Conservation (phyloP, 2,888 invertebrate genomes). For the Pandemis corylana region DNA sequence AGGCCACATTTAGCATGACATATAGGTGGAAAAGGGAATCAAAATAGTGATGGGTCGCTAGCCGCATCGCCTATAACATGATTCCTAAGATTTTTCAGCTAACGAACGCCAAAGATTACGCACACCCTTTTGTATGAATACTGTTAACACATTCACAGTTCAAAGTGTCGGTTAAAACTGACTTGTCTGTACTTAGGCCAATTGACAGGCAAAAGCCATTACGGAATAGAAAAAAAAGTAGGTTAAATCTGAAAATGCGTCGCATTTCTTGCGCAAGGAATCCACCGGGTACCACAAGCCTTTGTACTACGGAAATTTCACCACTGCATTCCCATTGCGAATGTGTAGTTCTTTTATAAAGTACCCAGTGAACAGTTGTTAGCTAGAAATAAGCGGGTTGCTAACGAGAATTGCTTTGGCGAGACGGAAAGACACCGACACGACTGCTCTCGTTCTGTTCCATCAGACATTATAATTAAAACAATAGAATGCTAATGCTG, state of each 20-base stretch:
- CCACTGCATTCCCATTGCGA: conserved; percentile 31
- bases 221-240: conserved; percentile 22
- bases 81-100: too few species aligned
- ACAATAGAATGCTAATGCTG: too few species aligned
- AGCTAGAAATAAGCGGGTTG: conserved; percentile 23
- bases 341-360: conserved; percentile 32
- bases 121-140: background rate
- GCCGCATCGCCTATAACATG: too few species aligned
- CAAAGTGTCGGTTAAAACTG: background rate
- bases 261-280: conserved; percentile 43
- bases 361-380: conserved; percentile 29
- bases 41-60: too few species aligned
- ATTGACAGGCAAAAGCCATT: conserved; percentile 4
- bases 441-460: too few species aligned
- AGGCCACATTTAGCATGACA: too few species aligned
- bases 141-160: background rate
- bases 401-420: conserved; percentile 34
- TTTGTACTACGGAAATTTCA: conserved; percentile 46
- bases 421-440: background rate
- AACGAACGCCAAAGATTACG: too few species aligned
- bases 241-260: conserved; percentile 44
- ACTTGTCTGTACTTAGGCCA: background rate
- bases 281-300: conserved; percentile 45
- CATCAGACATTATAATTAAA: too few species aligned
- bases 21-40: too few species aligned